Percentiles rank a stretch among this genome's conserved stretches.
These are phyloP conservation scores for Tyria jacobaeae DNA, from an alignment of 2,888 invertebrate species.

Conservation along the genomic window DNA sequence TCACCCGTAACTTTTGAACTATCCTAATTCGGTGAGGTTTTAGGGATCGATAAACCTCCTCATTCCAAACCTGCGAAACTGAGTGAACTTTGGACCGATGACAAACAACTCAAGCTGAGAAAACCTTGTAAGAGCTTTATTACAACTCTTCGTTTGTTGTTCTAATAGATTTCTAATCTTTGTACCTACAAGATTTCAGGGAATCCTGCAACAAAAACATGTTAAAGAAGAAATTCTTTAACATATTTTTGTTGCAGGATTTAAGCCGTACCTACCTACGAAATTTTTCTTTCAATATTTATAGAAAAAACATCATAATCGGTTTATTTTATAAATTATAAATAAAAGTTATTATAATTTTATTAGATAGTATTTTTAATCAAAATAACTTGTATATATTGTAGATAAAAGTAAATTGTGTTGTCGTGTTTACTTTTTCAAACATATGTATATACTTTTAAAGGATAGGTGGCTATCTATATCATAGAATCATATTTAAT, in stretches of 20 bases:
- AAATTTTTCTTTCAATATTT: too few relatives aligned
- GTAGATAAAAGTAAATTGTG: conserved; percentile 25
- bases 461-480: conserved; percentile 11
- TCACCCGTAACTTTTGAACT: conserved; percentile 47
- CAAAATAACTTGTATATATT: conserved; percentile 5
- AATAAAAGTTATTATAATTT: not conserved
- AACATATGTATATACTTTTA: conserved; percentile 18
- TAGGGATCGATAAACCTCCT: conserved; percentile 43
- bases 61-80: conserved; percentile 16
- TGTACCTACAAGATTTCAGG: conserved; percentile 24
- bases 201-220: too few relatives aligned
- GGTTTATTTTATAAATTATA: too few relatives aligned
- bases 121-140: conserved; percentile 48
- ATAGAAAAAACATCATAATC: not conserved
- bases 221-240: too few relatives aligned
- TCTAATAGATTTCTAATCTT: conserved; percentile 42
- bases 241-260: conserved; percentile 22
- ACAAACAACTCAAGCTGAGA: conserved; percentile 44
- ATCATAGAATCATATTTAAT: conserved; percentile 11
- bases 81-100: conserved; percentile 44
- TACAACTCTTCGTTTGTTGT: conserved; percentile 44
- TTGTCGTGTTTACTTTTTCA: conserved; percentile 25
- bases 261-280: too few relatives aligned
- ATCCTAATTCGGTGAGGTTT: conserved; percentile 47
- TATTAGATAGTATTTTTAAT: not conserved